Evolutionary conservation across 2,113 vertebrate species (phyloP).

Genomic region (Dicerorhinus sumatrensis): DNA sequence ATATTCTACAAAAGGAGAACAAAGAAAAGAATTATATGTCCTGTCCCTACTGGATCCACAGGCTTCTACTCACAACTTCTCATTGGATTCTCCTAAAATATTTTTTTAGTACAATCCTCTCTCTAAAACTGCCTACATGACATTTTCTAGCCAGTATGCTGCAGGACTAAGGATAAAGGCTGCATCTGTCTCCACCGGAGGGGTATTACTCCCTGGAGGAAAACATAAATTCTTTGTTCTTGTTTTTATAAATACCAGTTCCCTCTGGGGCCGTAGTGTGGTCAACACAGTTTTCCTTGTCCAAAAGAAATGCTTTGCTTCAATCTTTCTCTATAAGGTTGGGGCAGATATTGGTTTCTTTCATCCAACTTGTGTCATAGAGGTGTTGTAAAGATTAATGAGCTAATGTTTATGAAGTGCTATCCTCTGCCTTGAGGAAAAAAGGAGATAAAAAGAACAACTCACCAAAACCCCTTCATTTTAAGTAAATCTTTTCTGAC

Average conservation of each 20-base stretch:
- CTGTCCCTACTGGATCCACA: background rate
- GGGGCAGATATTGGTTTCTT: background rate
- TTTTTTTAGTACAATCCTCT: background rate
- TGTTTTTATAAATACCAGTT: slow-evolving; percentile 19
- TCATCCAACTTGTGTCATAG: background rate
- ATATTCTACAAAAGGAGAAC: background rate
- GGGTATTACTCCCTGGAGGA: background rate
- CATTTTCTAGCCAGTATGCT: background rate
- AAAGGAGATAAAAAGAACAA: slow-evolving; percentile 29
- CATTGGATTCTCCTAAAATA: background rate
- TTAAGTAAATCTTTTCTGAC: slow-evolving; percentile 31
- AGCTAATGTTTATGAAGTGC: slow-evolving; percentile 12
- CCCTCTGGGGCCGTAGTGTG: background rate
- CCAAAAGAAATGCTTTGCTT: background rate
- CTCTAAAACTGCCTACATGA: background rate
- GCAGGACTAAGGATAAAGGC: background rate
- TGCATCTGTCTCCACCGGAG: background rate
- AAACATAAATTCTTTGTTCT: slow-evolving; percentile 43
- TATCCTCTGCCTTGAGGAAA: background rate
- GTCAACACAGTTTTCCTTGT: background rate
- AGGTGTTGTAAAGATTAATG: slow-evolving; percentile 28
- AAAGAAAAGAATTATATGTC: background rate
- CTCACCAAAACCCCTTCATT: background rate
- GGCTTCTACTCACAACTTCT: background rate
- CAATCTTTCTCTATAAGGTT: background rate